These are phyloP conservation scores for Polypedilum pembai DNA, from an alignment of 1,140 invertebrate species.

Conservation along the genomic window DNA sequence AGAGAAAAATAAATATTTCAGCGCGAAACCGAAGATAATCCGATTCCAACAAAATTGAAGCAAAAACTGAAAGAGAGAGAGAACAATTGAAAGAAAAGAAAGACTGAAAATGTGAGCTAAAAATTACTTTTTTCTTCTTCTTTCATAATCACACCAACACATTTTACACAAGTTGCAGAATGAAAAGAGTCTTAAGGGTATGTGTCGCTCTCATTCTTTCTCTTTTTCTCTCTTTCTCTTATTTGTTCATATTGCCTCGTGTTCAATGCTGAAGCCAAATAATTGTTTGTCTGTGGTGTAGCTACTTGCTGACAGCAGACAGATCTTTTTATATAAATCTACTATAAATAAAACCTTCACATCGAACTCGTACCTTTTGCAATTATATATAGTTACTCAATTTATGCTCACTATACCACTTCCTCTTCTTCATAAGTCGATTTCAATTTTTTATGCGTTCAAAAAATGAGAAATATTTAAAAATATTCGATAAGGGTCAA, in stretches of 20 bases:
- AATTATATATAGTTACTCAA: too few relatives aligned
- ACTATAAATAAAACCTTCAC: too few relatives aligned
- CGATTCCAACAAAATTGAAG: constrained; percentile 24
- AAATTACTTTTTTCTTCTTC: background rate
- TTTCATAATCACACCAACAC: background rate
- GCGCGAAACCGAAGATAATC: constrained; percentile 20
- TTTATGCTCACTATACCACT: too few relatives aligned
- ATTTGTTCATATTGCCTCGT: background rate
- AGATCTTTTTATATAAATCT: too few relatives aligned
- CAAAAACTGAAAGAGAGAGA: constrained; percentile 1
- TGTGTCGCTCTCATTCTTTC: background rate
- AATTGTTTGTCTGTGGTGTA: background rate
- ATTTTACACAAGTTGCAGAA: background rate
- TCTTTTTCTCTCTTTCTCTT: too few relatives aligned
- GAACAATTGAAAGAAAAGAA: background rate
- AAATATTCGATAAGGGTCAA: too few relatives aligned
- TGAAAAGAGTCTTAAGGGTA: background rate
- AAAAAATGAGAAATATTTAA: too few relatives aligned
- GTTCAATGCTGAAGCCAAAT: background rate
- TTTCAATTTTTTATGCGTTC: too few relatives aligned
- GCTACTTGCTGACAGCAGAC: background rate
- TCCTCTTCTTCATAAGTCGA: too few relatives aligned
- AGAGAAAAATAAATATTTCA: background rate
- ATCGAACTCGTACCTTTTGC: too few relatives aligned
- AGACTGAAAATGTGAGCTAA: background rate